These are phyloP conservation scores for Sialis fuliginosa DNA, from an alignment of 2,888 invertebrate genomes.

Conservation along the genomic window DNA sequence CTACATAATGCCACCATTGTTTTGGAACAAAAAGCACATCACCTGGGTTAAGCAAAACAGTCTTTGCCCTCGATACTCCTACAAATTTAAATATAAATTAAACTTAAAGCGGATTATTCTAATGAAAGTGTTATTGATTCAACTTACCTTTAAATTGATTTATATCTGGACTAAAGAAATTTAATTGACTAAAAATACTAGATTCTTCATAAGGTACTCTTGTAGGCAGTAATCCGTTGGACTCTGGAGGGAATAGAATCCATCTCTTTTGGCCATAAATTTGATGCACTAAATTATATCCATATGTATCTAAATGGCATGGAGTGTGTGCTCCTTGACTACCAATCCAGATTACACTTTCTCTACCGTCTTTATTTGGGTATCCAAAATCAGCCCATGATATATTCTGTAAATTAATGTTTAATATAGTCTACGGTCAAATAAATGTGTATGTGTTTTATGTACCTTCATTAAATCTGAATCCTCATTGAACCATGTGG, in stretches of 20 bases:
- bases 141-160: constrained; percentile 30
- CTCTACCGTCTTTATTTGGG: constrained; percentile 38
- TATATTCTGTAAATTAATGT: no score
- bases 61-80: constrained; percentile 17
- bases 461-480: no score
- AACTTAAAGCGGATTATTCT: not conserved
- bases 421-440: no score
- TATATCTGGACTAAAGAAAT: constrained; percentile 51
- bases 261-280: constrained; percentile 80
- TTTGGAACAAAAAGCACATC: constrained; percentile 78
- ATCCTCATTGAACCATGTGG: no score
- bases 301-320: constrained; percentile 88
- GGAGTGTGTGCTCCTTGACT: constrained; percentile 78
- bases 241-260: constrained; percentile 75
- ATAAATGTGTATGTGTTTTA: no score
- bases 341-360: constrained; percentile 80
- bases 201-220: constrained; percentile 94
- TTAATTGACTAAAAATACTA: constrained; percentile 73
- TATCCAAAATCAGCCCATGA: constrained; percentile 58
- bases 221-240: constrained; percentile 51
- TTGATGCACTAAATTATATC: constrained; percentile 83
- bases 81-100: constrained; percentile 9
- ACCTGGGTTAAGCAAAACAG: constrained; percentile 58
- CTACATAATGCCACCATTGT: constrained; percentile 97
- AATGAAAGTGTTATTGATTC: no score